Evolutionary conservation across 2,113 vertebrate genomes (phyloP).

Genomic region (Cephalophus harveyi): DNA sequence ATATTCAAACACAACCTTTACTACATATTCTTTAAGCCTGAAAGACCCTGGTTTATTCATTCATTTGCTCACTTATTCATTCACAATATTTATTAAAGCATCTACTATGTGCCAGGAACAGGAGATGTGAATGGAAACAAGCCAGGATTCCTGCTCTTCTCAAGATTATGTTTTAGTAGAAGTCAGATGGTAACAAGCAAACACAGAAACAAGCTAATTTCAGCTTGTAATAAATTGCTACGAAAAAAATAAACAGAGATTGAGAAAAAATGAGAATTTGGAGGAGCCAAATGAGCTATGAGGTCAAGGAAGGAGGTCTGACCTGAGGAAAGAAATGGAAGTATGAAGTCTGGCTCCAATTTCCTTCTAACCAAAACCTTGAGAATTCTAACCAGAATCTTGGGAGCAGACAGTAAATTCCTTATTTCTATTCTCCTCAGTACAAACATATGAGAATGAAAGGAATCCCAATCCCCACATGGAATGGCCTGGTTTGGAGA

Average conservation of each 20-base stretch:
- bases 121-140: neutral
- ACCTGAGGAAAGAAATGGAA: neutral
- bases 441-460: conserved; percentile 14
- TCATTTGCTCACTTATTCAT: neutral
- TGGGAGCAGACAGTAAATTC: neutral
- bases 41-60: neutral
- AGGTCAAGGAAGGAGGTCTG: neutral
- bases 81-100: neutral
- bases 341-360: neutral
- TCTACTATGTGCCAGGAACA: neutral
- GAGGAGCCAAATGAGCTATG: neutral
- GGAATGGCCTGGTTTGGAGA: neutral
- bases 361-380: conserved; percentile 30
- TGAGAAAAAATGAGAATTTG: neutral
- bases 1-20: neutral
- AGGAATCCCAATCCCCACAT: neutral
- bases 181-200: neutral
- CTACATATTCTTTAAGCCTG: neutral
- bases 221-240: neutral
- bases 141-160: neutral
- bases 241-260: neutral
- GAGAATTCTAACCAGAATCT: conserved; percentile 29
- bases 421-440: neutral
- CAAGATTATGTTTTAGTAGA: neutral
- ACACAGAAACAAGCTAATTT: neutral